Evolutionary conservation across 2,888 invertebrate genomes (phyloP), one percentile per base, ranked within the genome.

Genomic region (Catocala fraxini): DNA sequence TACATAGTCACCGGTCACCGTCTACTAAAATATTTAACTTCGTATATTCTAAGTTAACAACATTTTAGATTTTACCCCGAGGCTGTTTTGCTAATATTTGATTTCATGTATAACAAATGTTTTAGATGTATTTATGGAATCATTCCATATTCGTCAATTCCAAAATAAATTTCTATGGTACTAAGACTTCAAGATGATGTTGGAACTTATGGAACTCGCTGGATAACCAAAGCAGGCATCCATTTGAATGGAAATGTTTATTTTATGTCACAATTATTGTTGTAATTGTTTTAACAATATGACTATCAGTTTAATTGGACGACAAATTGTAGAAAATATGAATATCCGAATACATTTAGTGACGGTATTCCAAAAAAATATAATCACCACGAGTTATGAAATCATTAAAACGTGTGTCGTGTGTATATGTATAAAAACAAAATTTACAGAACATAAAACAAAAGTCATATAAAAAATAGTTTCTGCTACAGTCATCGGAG

Each of bases 11-110:
- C 62, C 59, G 47, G 47, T 72, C 59, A 63, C 66, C 63, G 63
- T 70, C 69, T 68, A 78, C 90, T 89, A 88, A 90, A 90, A 90
- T 89, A 84, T 86, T 85, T 90, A 88, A 90, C 89, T 91, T 90
- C 77, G 75, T 80, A 61, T 75, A 67, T 75, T 82, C 80, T 87
- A 90, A 91, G 89, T 90, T 91, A 87, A 86, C 76, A 78, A 82
- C 67, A 88, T 91, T 90, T 91, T 90, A 89, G 89, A 83, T 85
- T 66, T 78, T 63, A 74, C 53, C 58, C 59, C 74, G 80, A 80
- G 81, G 77, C 80, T 83, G 79, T 72, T 63, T 64, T 68, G 58
- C 68, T 66, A 71, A 74, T 68, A 61, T 70, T 69, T 62, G 33
- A 42, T 59, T 63, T 60, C 63, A 25, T 25, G 1, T 25, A 25